Base-by-base conservation (phyloP, 2,113 vertebrate species). In the Strigops habroptila region DNA sequence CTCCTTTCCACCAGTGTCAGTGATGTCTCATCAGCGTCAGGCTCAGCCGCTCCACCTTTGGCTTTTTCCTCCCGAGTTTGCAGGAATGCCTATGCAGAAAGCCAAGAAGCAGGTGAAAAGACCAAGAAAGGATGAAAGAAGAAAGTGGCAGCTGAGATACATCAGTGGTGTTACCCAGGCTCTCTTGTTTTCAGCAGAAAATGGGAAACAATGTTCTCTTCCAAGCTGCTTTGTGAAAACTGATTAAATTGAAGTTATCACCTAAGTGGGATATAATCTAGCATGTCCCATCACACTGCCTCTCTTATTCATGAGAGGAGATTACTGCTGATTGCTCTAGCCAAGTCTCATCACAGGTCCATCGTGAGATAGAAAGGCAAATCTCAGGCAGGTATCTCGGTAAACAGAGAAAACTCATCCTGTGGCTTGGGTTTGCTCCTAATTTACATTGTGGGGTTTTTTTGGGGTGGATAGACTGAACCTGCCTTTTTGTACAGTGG, bases 11-110 rank as follows among this genome's bases (percentile, higher is more conserved):
- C 33, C 62, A 0, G 30, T 6, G 5, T 27, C 62, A 0, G 28
- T 6, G 5, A 16, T 30, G 24, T 35, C 24, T 46, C 8, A 18
- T 28, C 37, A 16, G 71, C 19, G 16, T 65, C 41, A 1, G 14
- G 51, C 43, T 17, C 46, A 33, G 16, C 12, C 39, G 0, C 13
- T 25, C 44, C 52, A 4, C 59, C 57, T 44, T 31, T 13, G 83
- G 17, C 28, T 9, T 3, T 2, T 0, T 0, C 5, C 2, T 7
- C 13, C 12, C 8, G 9, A 3, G 31, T 62, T 37, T 80, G 48
- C 27, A 27, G 5, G 27, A 60, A 49, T 24, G 33, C 31, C 30
- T 7, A 7, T 25, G 44, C 16, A 37, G 16, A 55, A 69, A 82
- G 51, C n/a, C 33, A 57, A 55, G 43, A 37, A 68, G 24, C 6